phyloP scores from a whole-genome alignment of 2,113 vertebrate genomes.

The Poeciliopsis prolifica region DNA sequence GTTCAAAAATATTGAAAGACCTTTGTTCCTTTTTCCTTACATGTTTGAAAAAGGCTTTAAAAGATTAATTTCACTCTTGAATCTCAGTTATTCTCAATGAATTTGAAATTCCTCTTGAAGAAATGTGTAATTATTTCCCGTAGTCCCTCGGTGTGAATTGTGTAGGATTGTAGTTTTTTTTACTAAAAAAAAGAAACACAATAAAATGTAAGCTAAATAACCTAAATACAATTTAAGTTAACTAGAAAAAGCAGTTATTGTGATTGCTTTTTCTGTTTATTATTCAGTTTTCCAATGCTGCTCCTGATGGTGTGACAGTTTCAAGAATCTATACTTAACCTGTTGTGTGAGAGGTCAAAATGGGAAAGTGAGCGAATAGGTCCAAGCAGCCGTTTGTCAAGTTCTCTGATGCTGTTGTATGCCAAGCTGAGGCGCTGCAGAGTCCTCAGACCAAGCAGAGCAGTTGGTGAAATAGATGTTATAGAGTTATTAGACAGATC shows the following conservation, averaged over 20 bases:
- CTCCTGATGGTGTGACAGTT: neutral
- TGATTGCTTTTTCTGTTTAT: neutral
- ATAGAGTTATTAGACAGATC: constrained; percentile 94
- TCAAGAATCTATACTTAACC: constrained; percentile 39
- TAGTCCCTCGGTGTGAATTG: neutral
- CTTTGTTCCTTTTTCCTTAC: no score
- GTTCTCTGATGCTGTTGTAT: constrained; percentile 86
- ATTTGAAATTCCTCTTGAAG: no score
- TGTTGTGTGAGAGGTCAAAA: constrained; percentile 93
- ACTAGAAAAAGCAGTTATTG: no score
- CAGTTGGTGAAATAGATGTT: constrained; percentile 82
- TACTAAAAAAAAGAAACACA: no score
- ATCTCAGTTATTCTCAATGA: no score
- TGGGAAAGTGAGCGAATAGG: constrained; percentile 85
- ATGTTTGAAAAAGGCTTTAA: no score
- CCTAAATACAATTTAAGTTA: neutral
- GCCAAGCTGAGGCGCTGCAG: constrained; percentile 88
- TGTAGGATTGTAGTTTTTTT: neutral
- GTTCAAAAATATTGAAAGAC: neutral
- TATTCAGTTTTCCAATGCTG: neutral
- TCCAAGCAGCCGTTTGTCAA: constrained; percentile 88
- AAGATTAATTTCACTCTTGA: no score
- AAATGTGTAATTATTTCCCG: no score
- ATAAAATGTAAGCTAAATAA: no score
- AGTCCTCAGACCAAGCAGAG: constrained; percentile 84